These are phyloP conservation scores for Machimus rusticus DNA, from an alignment of 2,888 invertebrate species.

Conservation along the genomic window DNA sequence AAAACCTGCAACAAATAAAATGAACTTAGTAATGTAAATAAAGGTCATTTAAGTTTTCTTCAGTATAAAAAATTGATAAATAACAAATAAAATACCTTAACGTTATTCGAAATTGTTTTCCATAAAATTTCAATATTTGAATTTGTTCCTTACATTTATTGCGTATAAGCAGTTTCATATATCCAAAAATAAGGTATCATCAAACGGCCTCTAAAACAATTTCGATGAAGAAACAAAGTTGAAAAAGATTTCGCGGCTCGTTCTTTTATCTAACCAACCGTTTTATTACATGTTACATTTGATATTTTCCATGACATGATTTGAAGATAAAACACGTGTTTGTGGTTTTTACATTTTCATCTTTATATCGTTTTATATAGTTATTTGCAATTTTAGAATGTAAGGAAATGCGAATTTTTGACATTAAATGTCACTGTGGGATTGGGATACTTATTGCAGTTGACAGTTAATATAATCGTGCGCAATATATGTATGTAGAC, in stretches of 20 bases:
- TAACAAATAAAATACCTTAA: neutral
- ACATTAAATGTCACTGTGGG: neutral
- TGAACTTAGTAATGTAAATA: too few species aligned
- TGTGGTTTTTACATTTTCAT: neutral
- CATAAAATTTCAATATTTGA: neutral
- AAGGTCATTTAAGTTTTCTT: too few species aligned
- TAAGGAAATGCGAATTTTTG: neutral
- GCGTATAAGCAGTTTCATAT: neutral
- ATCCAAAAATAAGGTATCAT: neutral
- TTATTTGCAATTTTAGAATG: neutral
- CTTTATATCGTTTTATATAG: neutral
- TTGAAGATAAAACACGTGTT: neutral
- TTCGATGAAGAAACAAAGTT: neutral
- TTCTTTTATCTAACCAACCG: neutral
- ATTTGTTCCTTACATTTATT: too few species aligned
- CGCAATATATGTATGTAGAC: neutral
- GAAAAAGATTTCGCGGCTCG: neutral
- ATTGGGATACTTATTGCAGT: neutral
- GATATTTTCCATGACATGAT: neutral
- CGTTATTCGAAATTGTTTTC: neutral
- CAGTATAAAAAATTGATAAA: too few species aligned
- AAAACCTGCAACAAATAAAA: too few species aligned
- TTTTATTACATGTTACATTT: neutral
- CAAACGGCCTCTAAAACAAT: neutral
- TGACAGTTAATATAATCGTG: neutral